phyloP scores from a whole-genome alignment of 2,797 vertebrate genomes.

The Picus viridis region DNA sequence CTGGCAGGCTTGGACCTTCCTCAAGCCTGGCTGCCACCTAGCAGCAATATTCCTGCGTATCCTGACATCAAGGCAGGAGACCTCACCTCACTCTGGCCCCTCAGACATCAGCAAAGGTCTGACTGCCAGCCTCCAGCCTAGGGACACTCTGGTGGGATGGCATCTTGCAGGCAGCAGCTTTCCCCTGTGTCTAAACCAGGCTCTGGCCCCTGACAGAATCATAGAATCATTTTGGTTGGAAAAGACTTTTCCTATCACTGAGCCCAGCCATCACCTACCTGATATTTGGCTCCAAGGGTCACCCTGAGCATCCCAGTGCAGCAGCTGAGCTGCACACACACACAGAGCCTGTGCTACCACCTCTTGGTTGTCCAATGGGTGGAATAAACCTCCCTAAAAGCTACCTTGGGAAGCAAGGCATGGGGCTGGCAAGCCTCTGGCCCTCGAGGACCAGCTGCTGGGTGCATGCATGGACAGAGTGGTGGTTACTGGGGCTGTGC shows the following conservation, averaged over 20 bases:
- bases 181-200: not conserved
- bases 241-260: no score
- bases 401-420: not conserved
- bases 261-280: no score
- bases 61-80: accelerated
- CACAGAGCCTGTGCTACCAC: accelerated
- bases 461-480: accelerated
- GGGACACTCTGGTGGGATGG: not conserved
- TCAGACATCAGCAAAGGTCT: accelerated
- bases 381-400: not conserved
- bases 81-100: not conserved
- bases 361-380: not conserved
- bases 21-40: not conserved
- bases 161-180: not conserved
- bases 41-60: not conserved
- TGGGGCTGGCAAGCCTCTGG: not conserved
- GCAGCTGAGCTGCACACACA: not conserved
- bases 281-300: not conserved
- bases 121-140: not conserved
- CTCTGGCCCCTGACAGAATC: not conserved
- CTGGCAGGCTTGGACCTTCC: not conserved
- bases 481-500: no score
- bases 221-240: no score
- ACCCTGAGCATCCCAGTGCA: not conserved
- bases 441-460: not conserved